phyloP scores from a whole-genome alignment of 2,888 invertebrate species.

The Antitype chi region DNA sequence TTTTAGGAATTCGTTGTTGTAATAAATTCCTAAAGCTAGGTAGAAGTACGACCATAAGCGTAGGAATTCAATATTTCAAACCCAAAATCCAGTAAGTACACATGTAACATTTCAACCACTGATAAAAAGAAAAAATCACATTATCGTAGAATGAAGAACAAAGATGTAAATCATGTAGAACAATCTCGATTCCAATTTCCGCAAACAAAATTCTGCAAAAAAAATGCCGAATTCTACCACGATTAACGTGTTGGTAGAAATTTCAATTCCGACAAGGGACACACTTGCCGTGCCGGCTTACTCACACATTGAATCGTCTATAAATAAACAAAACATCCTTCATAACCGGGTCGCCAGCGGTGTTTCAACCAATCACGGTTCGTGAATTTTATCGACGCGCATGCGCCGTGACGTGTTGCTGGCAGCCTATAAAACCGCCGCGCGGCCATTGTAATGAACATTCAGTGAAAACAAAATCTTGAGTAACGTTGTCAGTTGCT shows the following conservation, averaged over 20 bases:
- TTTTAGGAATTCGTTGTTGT: neutral
- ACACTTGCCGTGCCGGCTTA: conserved; percentile 78
- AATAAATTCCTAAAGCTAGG: neutral
- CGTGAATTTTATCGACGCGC: conserved; percentile 88
- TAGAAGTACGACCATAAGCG: neutral
- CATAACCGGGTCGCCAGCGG: conserved; percentile 80
- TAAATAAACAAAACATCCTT: conserved; percentile 84
- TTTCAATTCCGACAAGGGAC: conserved; percentile 58
- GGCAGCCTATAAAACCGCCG: conserved; percentile 80
- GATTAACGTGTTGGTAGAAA: conserved; percentile 41
- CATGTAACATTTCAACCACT: neutral
- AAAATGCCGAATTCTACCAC: conserved; percentile 19
- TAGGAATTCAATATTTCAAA: neutral
- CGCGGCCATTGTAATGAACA: conserved; percentile 73
- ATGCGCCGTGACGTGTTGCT: conserved; percentile 88
- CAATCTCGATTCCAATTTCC: neutral
- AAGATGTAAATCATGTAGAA: neutral
- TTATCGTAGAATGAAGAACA: neutral
- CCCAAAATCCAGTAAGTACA: neutral
- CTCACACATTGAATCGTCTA: conserved; percentile 78
- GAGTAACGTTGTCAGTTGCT: conserved; percentile 78
- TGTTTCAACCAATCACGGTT: conserved; percentile 83
- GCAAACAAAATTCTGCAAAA: neutral
- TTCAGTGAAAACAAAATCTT: conserved; percentile 77
- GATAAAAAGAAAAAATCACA: neutral